These are phyloP conservation scores for Phyllotreta striolata DNA, from an alignment of 2,888 invertebrate genomes.

Conservation along the genomic window DNA sequence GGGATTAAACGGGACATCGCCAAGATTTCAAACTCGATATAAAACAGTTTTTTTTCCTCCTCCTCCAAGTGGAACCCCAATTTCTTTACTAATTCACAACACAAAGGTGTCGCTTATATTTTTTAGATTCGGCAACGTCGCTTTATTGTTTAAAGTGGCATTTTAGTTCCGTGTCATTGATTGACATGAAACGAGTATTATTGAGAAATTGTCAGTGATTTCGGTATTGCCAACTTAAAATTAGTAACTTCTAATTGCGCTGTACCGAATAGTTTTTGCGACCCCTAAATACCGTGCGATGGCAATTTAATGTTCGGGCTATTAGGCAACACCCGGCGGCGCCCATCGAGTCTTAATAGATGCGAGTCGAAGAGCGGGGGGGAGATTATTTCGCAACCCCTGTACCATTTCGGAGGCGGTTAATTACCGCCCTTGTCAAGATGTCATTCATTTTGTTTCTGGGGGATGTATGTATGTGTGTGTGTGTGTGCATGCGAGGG, in stretches of 20 bases:
- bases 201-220: too few relatives aligned
- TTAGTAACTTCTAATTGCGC: neutral
- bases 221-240: neutral
- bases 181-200: too few relatives aligned
- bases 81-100: too few relatives aligned
- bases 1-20: slow-evolving; percentile 7
- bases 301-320: slow-evolving; percentile 49
- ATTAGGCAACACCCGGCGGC: slow-evolving; percentile 44
- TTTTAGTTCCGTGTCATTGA: neutral
- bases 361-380: slow-evolving; percentile 39
- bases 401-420: slow-evolving; percentile 34
- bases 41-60: too few relatives aligned
- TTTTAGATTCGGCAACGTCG: too few relatives aligned
- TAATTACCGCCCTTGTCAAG: slow-evolving; percentile 39
- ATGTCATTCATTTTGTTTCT: slow-evolving; percentile 36
- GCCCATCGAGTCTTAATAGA: slow-evolving; percentile 43
- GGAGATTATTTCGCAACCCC: slow-evolving; percentile 38
- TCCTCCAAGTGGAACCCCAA: too few relatives aligned
- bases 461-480: slow-evolving; percentile 19
- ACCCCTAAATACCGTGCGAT: slow-evolving; percentile 47
- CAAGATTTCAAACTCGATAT: neutral
- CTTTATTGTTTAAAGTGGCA: slow-evolving; percentile 1
- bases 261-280: slow-evolving; percentile 5
- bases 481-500: slow-evolving; percentile 9
- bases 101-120: too few relatives aligned